Conservation (phyloP, 2,888 invertebrate species). For the Mythimna ferrago region DNA sequence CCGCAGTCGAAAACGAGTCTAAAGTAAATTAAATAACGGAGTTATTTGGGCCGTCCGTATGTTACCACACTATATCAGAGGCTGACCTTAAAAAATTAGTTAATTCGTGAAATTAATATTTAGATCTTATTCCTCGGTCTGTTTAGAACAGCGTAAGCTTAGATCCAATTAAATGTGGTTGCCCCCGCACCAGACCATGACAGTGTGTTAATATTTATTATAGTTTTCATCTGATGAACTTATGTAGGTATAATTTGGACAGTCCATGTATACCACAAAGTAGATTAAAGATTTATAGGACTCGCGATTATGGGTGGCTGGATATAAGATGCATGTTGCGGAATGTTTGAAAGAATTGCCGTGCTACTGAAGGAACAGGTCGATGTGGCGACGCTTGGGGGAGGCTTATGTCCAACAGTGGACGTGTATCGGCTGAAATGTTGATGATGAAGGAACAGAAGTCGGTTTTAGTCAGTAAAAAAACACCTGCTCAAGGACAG, state of each 20-base stretch:
- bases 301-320: too few species aligned
- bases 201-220: slow-evolving; percentile 53
- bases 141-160: slow-evolving; percentile 69
- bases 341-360: too few species aligned
- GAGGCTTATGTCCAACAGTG: too few species aligned
- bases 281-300: background rate
- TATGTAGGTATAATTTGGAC: background rate
- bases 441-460: too few species aligned
- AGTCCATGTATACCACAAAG: too few species aligned
- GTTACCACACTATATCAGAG: slow-evolving; percentile 40
- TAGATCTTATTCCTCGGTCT: slow-evolving; percentile 73
- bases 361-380: too few species aligned
- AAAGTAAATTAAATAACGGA: slow-evolving; percentile 49
- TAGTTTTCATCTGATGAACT: slow-evolving; percentile 27
- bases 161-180: slow-evolving; percentile 73
- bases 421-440: too few species aligned
- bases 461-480: too few species aligned
- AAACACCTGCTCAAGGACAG: too few species aligned
- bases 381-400: too few species aligned
- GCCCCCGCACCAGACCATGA: slow-evolving; percentile 71
- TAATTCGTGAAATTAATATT: slow-evolving; percentile 62
- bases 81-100: slow-evolving; percentile 60
- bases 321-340: too few species aligned
- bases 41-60: slow-evolving; percentile 28
- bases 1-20: too few species aligned